These are phyloP conservation scores for Cynocephalus volans DNA, from an alignment of 2,113 vertebrate species.

Conservation along the genomic window DNA sequence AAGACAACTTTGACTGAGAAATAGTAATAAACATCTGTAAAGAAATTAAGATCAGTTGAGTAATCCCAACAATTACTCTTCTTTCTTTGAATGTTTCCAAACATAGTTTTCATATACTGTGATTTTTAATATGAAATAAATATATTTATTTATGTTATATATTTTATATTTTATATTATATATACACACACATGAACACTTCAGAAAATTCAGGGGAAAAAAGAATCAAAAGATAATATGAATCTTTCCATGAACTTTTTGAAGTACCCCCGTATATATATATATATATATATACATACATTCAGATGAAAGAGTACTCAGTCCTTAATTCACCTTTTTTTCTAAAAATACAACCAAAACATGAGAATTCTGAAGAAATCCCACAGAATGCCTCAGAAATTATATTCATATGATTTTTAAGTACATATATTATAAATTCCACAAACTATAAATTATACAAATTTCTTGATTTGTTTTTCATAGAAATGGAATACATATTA, in stretches of 20 bases:
- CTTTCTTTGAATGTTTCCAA: conserved; percentile 35
- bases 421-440: not conserved
- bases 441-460: not conserved
- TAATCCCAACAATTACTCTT: not conserved
- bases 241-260: no score
- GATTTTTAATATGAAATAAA: conserved; percentile 44
- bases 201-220: no score
- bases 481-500: not conserved
- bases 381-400: conserved; percentile 33
- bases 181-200: not conserved
- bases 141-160: not conserved
- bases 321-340: conserved; percentile 55
- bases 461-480: conserved; percentile 35
- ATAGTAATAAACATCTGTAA: not conserved
- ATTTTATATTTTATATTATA: not conserved
- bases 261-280: no score
- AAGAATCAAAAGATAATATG: no score
- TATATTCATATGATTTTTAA: not conserved
- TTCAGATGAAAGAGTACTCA: conserved; percentile 13
- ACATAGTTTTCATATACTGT: not conserved
- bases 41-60: not conserved
- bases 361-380: not conserved
- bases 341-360: conserved; percentile 38
- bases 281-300: not conserved
- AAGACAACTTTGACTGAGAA: conserved; percentile 25